Evolutionary conservation across 2,888 invertebrate genomes (phyloP).

Genomic region (Agrenia bidenticulata): DNA sequence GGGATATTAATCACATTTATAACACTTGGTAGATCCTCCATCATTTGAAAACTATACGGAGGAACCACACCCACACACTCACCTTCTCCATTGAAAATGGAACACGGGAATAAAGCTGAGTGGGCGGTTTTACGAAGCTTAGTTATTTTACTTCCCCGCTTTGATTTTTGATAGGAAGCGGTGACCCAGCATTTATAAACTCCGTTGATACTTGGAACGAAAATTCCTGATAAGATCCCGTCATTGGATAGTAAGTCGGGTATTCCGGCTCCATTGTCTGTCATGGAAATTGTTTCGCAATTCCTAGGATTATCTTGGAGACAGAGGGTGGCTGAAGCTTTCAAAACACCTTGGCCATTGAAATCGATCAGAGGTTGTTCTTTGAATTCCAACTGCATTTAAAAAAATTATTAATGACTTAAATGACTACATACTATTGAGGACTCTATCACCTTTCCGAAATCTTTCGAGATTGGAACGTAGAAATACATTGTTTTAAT

Average conservation of each 20-base stretch:
- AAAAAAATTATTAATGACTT: too few relatives aligned
- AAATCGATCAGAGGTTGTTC: too few relatives aligned
- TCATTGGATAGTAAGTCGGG: conserved; percentile 12
- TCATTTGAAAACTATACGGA: neutral
- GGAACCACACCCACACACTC: neutral
- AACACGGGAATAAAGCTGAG: too few relatives aligned
- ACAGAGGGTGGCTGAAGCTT: conserved; percentile 5
- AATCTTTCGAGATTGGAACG: too few relatives aligned
- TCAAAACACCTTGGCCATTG: too few relatives aligned
- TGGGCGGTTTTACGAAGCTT: too few relatives aligned
- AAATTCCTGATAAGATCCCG: conserved; percentile 7
- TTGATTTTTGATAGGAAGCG: neutral
- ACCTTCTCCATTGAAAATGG: too few relatives aligned
- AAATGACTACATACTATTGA: too few relatives aligned
- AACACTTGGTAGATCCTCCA: neutral
- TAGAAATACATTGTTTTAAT: too few relatives aligned
- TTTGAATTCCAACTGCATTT: too few relatives aligned
- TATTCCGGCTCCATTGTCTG: conserved; percentile 11
- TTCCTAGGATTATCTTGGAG: neutral
- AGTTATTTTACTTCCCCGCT: too few relatives aligned
- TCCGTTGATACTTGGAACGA: neutral
- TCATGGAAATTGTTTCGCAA: neutral
- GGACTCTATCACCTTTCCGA: too few relatives aligned
- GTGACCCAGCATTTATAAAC: neutral
- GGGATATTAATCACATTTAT: neutral